Base-by-base conservation (phyloP, 2,113 vertebrate species). In the Scatophagus argus region DNA sequence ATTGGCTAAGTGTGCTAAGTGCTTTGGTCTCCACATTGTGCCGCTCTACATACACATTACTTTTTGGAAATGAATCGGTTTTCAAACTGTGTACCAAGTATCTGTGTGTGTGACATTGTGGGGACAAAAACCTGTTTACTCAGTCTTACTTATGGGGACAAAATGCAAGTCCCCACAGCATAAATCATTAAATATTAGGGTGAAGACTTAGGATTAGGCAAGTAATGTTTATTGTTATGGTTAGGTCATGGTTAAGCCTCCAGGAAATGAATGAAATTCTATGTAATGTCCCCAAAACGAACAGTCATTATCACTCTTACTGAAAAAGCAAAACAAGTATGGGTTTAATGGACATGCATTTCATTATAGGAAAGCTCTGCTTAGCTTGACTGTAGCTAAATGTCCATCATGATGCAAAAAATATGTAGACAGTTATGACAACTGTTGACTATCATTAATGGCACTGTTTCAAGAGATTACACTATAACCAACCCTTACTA, bases 1-100 rank as follows among this genome's bases (percentile, higher is more conserved):
- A 90, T 91, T 91, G 87, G 82, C 78, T 90, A 78, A 91, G 90
- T 89, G 86, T 90, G 85, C 83, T 88, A 86, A 93, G 86, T 87
- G 81, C 83, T 51, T 70, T 65, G 74, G 77, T 81, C 55, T 77
- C 52, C 58, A 60, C 77, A 46, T 64, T 17, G 65, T 41, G 69
- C 51, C 31, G 34, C 31, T 34, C 73, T 65, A 58, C 59, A 61
- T 31, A 47, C 47, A 61, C 51, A 68, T 23, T 16, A 16, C 25
- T 39, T 87, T 73, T 69, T 43, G 54, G 41, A 62, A 16, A 25
- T 46, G n/a, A 81, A 70, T 41, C 52, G 49, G 13, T 32, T 74
- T 70, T 72, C 66, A 3, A 29, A n/a, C 47, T 70, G 61, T n/a
- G 41, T 46, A 25, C 1, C 44, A 63, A 47, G 14, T 32, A 36